Conservation (phyloP, 1,140 invertebrate species). For the Heliothis virescens region DNA sequence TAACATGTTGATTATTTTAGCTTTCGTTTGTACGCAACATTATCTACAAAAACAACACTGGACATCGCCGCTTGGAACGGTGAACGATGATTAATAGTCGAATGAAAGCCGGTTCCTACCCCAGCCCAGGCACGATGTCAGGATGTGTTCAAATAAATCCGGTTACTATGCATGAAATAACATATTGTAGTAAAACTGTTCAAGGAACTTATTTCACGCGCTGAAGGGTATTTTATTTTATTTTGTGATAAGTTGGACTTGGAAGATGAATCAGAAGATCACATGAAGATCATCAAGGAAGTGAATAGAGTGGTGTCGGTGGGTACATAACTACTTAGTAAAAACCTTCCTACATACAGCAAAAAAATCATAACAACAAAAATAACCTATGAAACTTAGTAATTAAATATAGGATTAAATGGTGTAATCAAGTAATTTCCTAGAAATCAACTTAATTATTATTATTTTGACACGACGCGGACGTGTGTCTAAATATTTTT, state of each 20-base stretch:
- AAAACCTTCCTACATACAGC: neutral
- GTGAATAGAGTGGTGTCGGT: too few species aligned
- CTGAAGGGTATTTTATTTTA: too few species aligned
- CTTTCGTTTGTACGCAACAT: slow-evolving; percentile 55
- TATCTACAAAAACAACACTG: slow-evolving; percentile 28
- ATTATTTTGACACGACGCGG: too few species aligned
- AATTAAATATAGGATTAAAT: neutral
- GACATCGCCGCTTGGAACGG: slow-evolving; percentile 23
- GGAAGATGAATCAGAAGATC: too few species aligned
- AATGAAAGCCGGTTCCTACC: slow-evolving; percentile 64
- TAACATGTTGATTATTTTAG: slow-evolving; percentile 68
- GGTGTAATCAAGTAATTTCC: too few species aligned
- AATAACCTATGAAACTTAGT: neutral
- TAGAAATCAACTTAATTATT: too few species aligned
- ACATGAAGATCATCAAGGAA: too few species aligned
- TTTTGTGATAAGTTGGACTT: too few species aligned
- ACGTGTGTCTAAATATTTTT: too few species aligned
- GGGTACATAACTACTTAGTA: neutral
- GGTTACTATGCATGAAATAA: slow-evolving; percentile 57
- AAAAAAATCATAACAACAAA: neutral
- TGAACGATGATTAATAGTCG: slow-evolving; percentile 59
- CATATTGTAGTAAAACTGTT: too few species aligned
- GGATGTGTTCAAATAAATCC: slow-evolving; percentile 62
- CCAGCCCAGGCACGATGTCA: slow-evolving; percentile 48
- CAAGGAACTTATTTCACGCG: too few species aligned